Evolutionary conservation across 2,797 vertebrate genomes (phyloP), one percentile per base, ranked within the genome.

Genomic region (Valencia hispanica): DNA sequence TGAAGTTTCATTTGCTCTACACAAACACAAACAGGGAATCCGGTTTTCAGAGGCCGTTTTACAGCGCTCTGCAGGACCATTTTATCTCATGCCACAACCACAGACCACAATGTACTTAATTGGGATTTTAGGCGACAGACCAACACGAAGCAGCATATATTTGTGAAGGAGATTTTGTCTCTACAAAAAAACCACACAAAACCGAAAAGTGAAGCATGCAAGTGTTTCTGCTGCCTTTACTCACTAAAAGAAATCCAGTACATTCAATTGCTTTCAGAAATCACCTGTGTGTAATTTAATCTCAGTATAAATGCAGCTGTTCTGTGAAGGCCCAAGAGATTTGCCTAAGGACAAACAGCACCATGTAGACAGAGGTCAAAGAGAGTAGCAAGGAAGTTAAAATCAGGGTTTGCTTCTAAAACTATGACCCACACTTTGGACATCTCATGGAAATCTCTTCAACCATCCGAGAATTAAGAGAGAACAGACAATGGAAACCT

Each of bases 1-100:
- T 8, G 57, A 72, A 77, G 57, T 77, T 55, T 75, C 10, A 68
- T 61, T 75, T 66, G 18, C 30, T 69, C 68, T 65, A 70, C 77
- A 79, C 30, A 70, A 45, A 68, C 14, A 27, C 39, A 27, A 43
- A 41, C 41, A 27, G 65, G 65, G 65, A 27, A 45, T 43, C 41
- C 39, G 45, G 39, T 30, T 45, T 68, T 12, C 41, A 30, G 36
- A 66, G 1, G 41, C 41, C n/a, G 14, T 27, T 68, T 27, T 68
- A 22, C 34, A 36, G 17, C 5, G 53, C 30, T 34, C 51, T n/a
- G 51, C 11, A 30, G 53, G n/a, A n/a, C n/a, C 53, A 65, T 36
- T 25, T 66, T 14, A 11, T n/a, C 1, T 6, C 25, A 41, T 4
- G 4, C 6, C 41, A 41, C 18, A 11, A 66, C 3, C 65, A 66